phyloP scores from a whole-genome alignment of 1,140 invertebrate genomes.

The Archivesica marissinica region DNA sequence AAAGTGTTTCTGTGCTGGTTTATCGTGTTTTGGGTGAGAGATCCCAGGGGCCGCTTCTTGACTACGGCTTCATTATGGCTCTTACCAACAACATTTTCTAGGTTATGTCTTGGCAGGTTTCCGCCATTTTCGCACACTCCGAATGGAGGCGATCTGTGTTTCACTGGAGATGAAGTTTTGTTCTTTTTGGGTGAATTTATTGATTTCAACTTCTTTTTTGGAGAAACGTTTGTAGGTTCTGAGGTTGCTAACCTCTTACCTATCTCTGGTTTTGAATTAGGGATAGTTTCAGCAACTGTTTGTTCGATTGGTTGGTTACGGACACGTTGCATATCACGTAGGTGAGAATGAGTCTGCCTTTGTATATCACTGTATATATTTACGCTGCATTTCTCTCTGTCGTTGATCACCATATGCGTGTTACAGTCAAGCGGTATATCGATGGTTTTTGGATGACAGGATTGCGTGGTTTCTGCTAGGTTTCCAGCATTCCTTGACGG shows the following conservation, averaged over 20 bases:
- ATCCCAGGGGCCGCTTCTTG: slow-evolving; percentile 49
- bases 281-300: neutral
- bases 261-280: neutral
- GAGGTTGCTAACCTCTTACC: neutral
- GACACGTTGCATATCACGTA: too few relatives aligned
- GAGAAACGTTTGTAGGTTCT: neutral
- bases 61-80: neutral
- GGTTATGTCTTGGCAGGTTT: slow-evolving; percentile 19
- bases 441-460: too few relatives aligned
- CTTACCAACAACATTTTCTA: slow-evolving; percentile 38
- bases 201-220: slow-evolving; percentile 18
- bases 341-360: too few relatives aligned
- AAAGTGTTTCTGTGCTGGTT: slow-evolving; percentile 11
- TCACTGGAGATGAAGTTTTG: slow-evolving; percentile 8
- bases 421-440: too few relatives aligned
- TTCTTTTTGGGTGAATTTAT: slow-evolving; percentile 30
- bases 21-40: slow-evolving; percentile 29
- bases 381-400: neutral
- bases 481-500: too few relatives aligned
- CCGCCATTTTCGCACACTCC: slow-evolving; percentile 26
- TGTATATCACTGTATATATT: neutral
- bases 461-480: too few relatives aligned
- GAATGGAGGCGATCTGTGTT: neutral
- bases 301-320: neutral
- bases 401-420: neutral